Evolutionary conservation across 2,888 invertebrate species (phyloP).

Genomic region (Zonitis immaculata): DNA sequence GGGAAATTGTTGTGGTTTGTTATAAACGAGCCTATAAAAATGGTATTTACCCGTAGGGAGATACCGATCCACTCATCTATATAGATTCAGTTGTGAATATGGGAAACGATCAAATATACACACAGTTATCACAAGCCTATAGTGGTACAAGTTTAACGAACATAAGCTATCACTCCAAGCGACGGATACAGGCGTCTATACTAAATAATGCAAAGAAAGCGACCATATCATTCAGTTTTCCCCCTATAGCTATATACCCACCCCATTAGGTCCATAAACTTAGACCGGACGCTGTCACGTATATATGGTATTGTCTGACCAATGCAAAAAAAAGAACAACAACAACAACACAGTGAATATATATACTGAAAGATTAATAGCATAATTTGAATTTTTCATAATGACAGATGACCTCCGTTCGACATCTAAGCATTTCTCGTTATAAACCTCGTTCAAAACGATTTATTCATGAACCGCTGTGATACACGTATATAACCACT

Average conservation of each 20-base stretch:
- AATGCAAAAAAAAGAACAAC: too few species aligned
- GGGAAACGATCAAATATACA: conserved; percentile 17
- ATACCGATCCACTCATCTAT: conserved; percentile 7
- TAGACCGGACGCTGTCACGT: conserved; percentile 41
- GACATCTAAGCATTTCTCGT: conserved; percentile 41
- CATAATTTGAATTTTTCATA: conserved; percentile 48
- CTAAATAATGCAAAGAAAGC: conserved; percentile 45
- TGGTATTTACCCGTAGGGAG: not conserved
- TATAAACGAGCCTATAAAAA: conserved; percentile 1
- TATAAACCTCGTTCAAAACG: conserved; percentile 32
- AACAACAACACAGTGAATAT: conserved; percentile 39
- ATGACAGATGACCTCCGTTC: conserved; percentile 40
- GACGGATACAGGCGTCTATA: conserved; percentile 36
- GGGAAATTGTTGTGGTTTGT: conserved; percentile 11
- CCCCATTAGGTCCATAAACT: conserved; percentile 21
- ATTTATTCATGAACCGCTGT: conserved; percentile 37
- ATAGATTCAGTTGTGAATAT: conserved; percentile 5
- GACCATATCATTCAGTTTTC: conserved; percentile 43
- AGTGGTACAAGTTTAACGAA: conserved; percentile 25
- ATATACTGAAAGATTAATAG: conserved; percentile 47
- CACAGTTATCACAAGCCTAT: conserved; percentile 17
- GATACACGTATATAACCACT: conserved; percentile 29
- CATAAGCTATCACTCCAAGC: conserved; percentile 35
- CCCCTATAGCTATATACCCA: conserved; percentile 33
- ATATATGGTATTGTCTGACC: conserved; percentile 45